A percentile compares a stretch with the other conserved stretches of the same genome.
These are phyloP conservation scores for Hipposideros armiger DNA, from an alignment of 2,113 vertebrate genomes.

Conservation along the genomic window DNA sequence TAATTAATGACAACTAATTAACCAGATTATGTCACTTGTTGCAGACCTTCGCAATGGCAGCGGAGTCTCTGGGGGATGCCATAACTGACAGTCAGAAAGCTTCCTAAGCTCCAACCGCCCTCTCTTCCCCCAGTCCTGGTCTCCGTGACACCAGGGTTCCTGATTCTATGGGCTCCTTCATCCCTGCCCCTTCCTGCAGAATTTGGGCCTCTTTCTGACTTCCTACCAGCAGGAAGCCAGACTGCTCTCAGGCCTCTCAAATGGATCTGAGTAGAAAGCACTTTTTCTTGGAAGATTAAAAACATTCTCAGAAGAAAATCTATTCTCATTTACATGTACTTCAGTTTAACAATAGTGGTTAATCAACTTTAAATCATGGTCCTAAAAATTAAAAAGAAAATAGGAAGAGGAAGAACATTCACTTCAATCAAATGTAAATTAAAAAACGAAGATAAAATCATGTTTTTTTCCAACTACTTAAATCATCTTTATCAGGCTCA, in stretches of 20 bases:
- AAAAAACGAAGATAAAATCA: constrained; percentile 51
- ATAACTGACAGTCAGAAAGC: neutral
- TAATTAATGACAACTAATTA: neutral
- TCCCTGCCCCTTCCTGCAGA: neutral
- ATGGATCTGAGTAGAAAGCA: neutral
- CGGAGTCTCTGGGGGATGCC: neutral
- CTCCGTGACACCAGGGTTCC: neutral
- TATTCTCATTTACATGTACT: constrained; percentile 43
- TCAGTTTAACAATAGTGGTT: constrained; percentile 42
- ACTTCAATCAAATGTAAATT: constrained; percentile 47
- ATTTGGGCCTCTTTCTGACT: neutral
- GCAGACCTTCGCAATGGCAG: neutral
- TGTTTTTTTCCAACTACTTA: constrained; percentile 15
- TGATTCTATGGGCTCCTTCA: neutral
- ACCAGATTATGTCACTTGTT: neutral
- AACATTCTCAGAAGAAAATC: constrained; percentile 29
- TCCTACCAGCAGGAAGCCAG: neutral
- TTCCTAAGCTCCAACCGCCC: neutral
- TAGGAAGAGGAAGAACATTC: neutral
- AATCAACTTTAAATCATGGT: constrained; percentile 44
- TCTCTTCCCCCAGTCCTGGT: neutral
- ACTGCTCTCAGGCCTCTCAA: neutral
- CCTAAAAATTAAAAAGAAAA: constrained; percentile 49
- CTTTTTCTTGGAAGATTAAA: constrained; percentile 31
- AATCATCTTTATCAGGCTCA: constrained; percentile 46